Conservation (phyloP, 2,888 invertebrate genomes). For the Acrobasis repandana region DNA sequence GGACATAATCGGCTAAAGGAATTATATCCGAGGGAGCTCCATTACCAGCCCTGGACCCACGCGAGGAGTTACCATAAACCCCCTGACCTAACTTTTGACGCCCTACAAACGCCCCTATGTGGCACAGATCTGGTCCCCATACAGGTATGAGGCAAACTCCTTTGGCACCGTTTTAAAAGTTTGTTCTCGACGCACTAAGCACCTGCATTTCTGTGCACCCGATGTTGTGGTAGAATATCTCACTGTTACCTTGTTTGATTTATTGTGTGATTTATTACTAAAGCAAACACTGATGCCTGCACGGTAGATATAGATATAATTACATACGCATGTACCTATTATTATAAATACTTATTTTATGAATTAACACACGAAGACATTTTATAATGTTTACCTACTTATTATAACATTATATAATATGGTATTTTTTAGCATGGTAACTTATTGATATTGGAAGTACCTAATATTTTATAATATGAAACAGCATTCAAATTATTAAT, state of each 20-base stretch:
- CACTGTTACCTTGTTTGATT: slow-evolving; percentile 54
- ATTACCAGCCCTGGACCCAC: slow-evolving; percentile 88
- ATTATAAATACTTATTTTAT: slow-evolving; percentile 26
- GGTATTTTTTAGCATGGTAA: slow-evolving; percentile 20
- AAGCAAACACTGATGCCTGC: slow-evolving; percentile 44
- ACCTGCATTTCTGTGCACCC: slow-evolving; percentile 75
- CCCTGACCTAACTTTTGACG: slow-evolving; percentile 81
- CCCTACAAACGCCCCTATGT: slow-evolving; percentile 76
- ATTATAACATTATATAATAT: neutral
- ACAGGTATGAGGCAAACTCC: slow-evolving; percentile 76
- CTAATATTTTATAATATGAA: slow-evolving; percentile 27
- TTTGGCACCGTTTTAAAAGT: slow-evolving; percentile 64
- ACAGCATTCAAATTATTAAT: slow-evolving; percentile 35
- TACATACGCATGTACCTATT: slow-evolving; percentile 29
- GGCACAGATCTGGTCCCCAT: slow-evolving; percentile 79
- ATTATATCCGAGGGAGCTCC: slow-evolving; percentile 80
- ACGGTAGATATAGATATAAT: slow-evolving; percentile 50
- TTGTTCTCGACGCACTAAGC: slow-evolving; percentile 69
- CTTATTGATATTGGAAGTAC: slow-evolving; percentile 6
- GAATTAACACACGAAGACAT: slow-evolving; percentile 4
- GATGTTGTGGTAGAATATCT: slow-evolving; percentile 51
- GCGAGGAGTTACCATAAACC: slow-evolving; percentile 83
- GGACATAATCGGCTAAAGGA: slow-evolving; percentile 79
- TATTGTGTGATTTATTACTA: slow-evolving; percentile 29
- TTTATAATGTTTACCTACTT: neutral